These are phyloP conservation scores for Chalcis sispes DNA, from an alignment of 2,888 invertebrate species.

Conservation along the genomic window DNA sequence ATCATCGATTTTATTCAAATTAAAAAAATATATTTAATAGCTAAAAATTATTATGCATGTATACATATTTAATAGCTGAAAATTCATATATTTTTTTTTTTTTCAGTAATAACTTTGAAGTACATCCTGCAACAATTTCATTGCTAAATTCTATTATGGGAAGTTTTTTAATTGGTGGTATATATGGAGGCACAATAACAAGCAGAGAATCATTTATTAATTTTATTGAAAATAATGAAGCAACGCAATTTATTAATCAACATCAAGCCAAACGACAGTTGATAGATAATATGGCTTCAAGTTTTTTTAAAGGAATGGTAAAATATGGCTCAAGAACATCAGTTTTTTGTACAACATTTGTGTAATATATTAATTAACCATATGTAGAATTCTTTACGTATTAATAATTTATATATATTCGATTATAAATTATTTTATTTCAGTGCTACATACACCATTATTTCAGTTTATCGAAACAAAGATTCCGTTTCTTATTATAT, in stretches of 20 bases:
- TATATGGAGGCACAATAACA: slow-evolving; percentile 80
- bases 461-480: slow-evolving; percentile 83
- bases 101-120: slow-evolving; percentile 20
- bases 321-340: slow-evolving; percentile 84
- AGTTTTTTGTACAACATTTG: slow-evolving; percentile 82
- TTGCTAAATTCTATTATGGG: slow-evolving; percentile 5
- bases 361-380: slow-evolving; percentile 76
- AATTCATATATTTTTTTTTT: slow-evolving; percentile 1
- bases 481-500: slow-evolving; percentile 83
- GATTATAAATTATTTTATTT: slow-evolving; percentile 63
- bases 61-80: not conserved
- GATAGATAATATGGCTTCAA: slow-evolving; percentile 83
- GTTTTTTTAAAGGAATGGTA: slow-evolving; percentile 85
- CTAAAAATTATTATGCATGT: too few relatives aligned
- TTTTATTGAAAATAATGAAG: slow-evolving; percentile 86
- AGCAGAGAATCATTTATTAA: slow-evolving; percentile 80
- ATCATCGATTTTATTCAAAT: slow-evolving; percentile 3
- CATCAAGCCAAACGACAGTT: slow-evolving; percentile 84
- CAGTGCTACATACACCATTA: slow-evolving; percentile 81
- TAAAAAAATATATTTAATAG: not conserved
- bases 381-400: not conserved
- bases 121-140: slow-evolving; percentile 29
- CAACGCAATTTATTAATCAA: slow-evolving; percentile 82
- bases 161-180: slow-evolving; percentile 79
- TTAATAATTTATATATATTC: not conserved